A percentile compares a stretch with the other conserved stretches of the same genome.
Evolutionary conservation across 2,113 vertebrate genomes (phyloP).

Genomic region (Pteropus alecto): DNA sequence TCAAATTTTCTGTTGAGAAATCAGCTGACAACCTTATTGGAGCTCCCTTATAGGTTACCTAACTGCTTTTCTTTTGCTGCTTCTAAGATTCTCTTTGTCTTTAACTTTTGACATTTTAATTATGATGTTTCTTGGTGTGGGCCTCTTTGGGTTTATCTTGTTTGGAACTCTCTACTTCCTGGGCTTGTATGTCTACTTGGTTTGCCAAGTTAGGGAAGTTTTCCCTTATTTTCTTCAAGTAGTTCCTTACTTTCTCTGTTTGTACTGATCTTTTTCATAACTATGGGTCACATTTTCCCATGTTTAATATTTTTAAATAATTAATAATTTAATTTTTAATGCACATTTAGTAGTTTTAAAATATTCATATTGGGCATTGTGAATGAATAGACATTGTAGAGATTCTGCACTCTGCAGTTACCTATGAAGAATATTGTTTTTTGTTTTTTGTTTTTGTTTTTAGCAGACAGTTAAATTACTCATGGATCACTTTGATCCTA

Average conservation of each 20-base stretch:
- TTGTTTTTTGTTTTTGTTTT: background rate
- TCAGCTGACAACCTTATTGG: too few species aligned
- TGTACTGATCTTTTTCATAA: background rate
- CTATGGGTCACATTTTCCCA: background rate
- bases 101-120: too few species aligned
- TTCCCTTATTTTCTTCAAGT: too few species aligned
- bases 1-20: too few species aligned
- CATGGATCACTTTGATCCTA: background rate
- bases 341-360: background rate
- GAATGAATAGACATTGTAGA: background rate
- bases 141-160: too few species aligned
- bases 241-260: background rate
- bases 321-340: background rate
- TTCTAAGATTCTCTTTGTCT: too few species aligned
- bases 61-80: too few species aligned
- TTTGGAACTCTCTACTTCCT: too few species aligned
- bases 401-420: background rate
- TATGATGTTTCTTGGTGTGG: too few species aligned
- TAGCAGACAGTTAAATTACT: background rate
- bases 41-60: too few species aligned
- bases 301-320: background rate
- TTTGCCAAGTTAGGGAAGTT: too few species aligned
- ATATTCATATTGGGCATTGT: background rate
- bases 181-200: too few species aligned
- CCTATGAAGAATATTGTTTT: background rate